These are phyloP conservation scores for Dicyrtoma fusca DNA, from an alignment of 2,888 invertebrate species.

Conservation along the genomic window DNA sequence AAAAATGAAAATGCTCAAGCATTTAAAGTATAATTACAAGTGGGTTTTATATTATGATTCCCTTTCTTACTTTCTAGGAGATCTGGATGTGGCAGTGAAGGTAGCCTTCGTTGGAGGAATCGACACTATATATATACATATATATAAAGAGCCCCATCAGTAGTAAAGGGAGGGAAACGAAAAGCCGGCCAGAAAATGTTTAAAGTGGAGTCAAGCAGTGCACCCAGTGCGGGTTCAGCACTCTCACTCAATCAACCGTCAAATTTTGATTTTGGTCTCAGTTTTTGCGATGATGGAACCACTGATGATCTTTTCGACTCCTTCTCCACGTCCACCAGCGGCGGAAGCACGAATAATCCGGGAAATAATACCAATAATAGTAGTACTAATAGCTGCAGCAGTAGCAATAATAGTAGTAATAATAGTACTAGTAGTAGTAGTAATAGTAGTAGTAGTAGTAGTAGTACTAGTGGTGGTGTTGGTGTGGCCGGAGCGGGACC, in stretches of 20 bases:
- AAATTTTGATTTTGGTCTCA: constrained; percentile 56
- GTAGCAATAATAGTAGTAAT: background rate
- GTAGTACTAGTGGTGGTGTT: constrained; percentile 32
- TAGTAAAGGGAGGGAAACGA: background rate
- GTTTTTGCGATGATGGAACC: constrained; percentile 57
- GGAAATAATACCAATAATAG: background rate
- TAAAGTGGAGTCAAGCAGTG: constrained; percentile 55
- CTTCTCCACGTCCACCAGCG: constrained; percentile 39
- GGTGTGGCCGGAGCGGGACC: background rate
- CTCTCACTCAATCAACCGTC: constrained; percentile 44
- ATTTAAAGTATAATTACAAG: no score
- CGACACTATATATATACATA: no score
- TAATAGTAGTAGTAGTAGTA: constrained; percentile 19
- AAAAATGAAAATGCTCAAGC: no score
- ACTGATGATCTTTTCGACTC: constrained; percentile 56
- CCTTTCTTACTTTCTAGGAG: no score
- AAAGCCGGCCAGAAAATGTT: constrained; percentile 48
- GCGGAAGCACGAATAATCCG: no score
- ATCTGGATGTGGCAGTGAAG: no score
- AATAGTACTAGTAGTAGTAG: constrained; percentile 22
- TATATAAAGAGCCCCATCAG: background rate
- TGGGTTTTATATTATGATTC: no score
- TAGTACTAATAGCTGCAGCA: background rate
- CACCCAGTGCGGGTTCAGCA: constrained; percentile 41
- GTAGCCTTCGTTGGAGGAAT: no score